Evolutionary conservation across 2,888 invertebrate genomes (phyloP), one percentile per base, ranked within the genome.

Genomic region (Romanomermis culicivorax): DNA sequence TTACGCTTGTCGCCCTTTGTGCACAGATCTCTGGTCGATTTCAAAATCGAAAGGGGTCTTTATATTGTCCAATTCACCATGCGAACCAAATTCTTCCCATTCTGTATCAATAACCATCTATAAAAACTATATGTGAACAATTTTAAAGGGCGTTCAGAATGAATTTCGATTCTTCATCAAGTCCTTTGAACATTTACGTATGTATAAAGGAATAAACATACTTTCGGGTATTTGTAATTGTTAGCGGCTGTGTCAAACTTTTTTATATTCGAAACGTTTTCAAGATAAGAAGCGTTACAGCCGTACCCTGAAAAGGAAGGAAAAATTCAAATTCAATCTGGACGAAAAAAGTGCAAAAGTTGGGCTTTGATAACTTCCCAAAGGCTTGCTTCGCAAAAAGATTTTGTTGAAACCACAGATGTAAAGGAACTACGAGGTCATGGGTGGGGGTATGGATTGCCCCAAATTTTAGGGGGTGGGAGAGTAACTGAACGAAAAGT

Each of bases 31-130:
- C 3, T 55, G 61, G 57, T 68, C 68, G 53, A 67, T 60, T 56
- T 66, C 65, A 4, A 53, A 43, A 58, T 68, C 68, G 56, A 67
- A 68, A 4, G 59, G 53, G 4, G 68, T 68, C 53, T 68, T 53
- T 51, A 68, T 60, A 56, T 63, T 61, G 24, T 62, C 61, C 17
- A 68, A 52, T 53, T 68, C 68, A 29, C 66, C 65, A 61, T 68
- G 60, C n/a, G 58, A 57, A 25, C 68, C 68, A 54, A 67, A 68
- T 57, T 68, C 68, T 56, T 68, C 68, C 68, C 68, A 68, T 54
- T 68, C 68, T 3, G 68, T 68, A 7, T 68, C 68, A 11, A 68
- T 63, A 25, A 68, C 64, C 57, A 60, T 49, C 55, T 55, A 42
- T 52, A 52, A 52, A 2, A n/a, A n/a, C n/a, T n/a, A n/a, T n/a